Evolutionary conservation across 1,140 invertebrate genomes (phyloP).

Genomic region (Bombus terrestris): DNA sequence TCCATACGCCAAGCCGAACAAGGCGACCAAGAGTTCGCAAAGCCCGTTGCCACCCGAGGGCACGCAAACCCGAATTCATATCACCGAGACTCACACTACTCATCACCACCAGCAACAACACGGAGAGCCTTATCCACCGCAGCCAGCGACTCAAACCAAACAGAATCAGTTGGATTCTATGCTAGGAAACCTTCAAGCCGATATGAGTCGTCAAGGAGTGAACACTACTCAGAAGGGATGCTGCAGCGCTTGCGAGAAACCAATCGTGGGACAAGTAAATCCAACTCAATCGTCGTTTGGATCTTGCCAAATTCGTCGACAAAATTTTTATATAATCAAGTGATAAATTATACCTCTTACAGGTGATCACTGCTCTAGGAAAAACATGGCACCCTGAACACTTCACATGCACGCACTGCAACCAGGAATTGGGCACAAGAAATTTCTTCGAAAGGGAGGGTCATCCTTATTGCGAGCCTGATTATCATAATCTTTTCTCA

Average conservation of each 20-base stretch:
- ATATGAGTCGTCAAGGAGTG: slow-evolving; percentile 98
- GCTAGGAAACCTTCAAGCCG: slow-evolving; percentile 95
- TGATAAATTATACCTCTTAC: slow-evolving; percentile 42
- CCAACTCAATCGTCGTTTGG: not conserved
- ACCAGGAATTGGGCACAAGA: slow-evolving; percentile 96
- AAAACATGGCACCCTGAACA: slow-evolving; percentile 99
- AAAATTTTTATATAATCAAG: not conserved
- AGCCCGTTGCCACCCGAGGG: slow-evolving; percentile 78
- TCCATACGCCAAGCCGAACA: slow-evolving; percentile 88
- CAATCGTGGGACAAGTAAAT: slow-evolving; percentile 96
- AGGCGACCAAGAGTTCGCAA: slow-evolving; percentile 82
- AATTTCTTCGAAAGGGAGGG: slow-evolving; percentile 99
- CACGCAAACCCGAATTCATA: slow-evolving; percentile 76
- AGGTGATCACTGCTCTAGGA: slow-evolving; percentile 97
- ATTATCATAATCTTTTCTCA: slow-evolving; percentile 99
- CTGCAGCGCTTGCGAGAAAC: slow-evolving; percentile 98
- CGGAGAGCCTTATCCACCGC: slow-evolving; percentile 74
- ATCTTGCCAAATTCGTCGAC: too few species aligned
- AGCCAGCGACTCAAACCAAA: slow-evolving; percentile 76
- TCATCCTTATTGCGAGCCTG: slow-evolving; percentile 98
- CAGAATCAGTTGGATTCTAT: slow-evolving; percentile 94
- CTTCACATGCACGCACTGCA: slow-evolving; percentile 98
- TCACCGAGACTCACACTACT: slow-evolving; percentile 80
- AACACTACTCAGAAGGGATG: slow-evolving; percentile 98
- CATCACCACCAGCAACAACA: slow-evolving; percentile 82